Base-by-base conservation (phyloP, 2,797 vertebrate genomes). In the Gorsachius magnificus region DNA sequence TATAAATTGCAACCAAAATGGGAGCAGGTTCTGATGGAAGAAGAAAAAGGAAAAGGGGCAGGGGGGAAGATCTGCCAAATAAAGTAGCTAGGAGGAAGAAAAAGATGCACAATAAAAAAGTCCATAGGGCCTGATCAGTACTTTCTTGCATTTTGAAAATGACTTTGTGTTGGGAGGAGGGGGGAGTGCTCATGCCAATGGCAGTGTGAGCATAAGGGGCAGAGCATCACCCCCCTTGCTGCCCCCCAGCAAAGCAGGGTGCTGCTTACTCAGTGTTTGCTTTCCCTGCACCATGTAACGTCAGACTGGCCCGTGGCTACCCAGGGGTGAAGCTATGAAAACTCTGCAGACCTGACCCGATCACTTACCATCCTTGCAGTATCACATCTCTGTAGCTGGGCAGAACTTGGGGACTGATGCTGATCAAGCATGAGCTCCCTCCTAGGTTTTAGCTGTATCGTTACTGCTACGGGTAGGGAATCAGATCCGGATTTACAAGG, bases 161-260 rank as follows among this genome's bases (percentile, higher is more conserved):
- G 9, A 31, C 19, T 10, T 35, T 41, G 6, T 21, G 20, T 7
- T 54, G 13, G 31, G 43, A 43, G 41, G 16, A 38, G 54, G 19
- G 9, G 21, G 8, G 26, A 56, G 26, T 14, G 13, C 58, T n/a
- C 11, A 1, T n/a, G 35, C 12, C 24, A 20, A 29, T 3, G 25
- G 36, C 38, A 29, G 31, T 4, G 35, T 16, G 29, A n/a, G 19
- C 31, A 5, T 18, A 16, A 20, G 72, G n/a, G 4, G 6, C 5
- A 0, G 5, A 41, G 53, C 43, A 8, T 2, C 7, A 1, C 2
- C 9, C 35, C n/a, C 18, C 17, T 46, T 4, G 25, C 51, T 75
- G 45, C 38, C 54, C 70, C 35, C 54, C 70, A 29, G 46, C 54
- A 50, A 33, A 43, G 48, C 53, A 25, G 35, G 29, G 17, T 22